Evolutionary conservation across 2,113 vertebrate genomes (phyloP).

Genomic region (Catharus minimus): DNA sequence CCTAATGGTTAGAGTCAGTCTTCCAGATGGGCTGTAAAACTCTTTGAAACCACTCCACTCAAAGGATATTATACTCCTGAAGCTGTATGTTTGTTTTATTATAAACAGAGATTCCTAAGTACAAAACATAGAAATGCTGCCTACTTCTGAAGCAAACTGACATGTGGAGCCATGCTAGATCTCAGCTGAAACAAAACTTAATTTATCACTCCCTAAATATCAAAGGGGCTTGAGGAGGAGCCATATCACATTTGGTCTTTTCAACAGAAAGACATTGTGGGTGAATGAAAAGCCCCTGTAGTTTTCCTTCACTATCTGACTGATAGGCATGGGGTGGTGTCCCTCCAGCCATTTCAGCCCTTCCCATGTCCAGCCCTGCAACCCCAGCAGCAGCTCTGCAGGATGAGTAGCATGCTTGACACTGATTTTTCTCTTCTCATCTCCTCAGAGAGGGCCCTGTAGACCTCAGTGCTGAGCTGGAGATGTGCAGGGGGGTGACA

Average conservation of each 20-base stretch:
- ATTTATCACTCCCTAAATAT: background rate
- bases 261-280: background rate
- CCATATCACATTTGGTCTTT: background rate
- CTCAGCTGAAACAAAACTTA: constrained; percentile 16
- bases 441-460: background rate
- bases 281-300: background rate
- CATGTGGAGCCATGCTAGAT: background rate
- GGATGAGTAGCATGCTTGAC: background rate
- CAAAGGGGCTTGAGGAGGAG: constrained; percentile 6
- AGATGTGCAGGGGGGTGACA: accelerated
- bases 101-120: constrained; percentile 47
- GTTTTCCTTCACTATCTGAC: background rate
- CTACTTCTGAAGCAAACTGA: constrained; percentile 21
- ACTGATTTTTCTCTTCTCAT: background rate
- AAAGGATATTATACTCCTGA: constrained; percentile 41
- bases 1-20: constrained; percentile 38
- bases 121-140: constrained; percentile 25
- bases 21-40: constrained; percentile 75
- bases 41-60: constrained; percentile 69
- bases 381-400: background rate
- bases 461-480: background rate
- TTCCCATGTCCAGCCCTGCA: background rate
- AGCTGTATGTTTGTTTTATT: constrained; percentile 54
- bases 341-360: background rate
- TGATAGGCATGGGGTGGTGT: background rate